A percentile compares a stretch with the other conserved stretches of the same genome.
These are phyloP conservation scores for Morpho helenor DNA, from an alignment of 2,888 invertebrate genomes.

Conservation along the genomic window DNA sequence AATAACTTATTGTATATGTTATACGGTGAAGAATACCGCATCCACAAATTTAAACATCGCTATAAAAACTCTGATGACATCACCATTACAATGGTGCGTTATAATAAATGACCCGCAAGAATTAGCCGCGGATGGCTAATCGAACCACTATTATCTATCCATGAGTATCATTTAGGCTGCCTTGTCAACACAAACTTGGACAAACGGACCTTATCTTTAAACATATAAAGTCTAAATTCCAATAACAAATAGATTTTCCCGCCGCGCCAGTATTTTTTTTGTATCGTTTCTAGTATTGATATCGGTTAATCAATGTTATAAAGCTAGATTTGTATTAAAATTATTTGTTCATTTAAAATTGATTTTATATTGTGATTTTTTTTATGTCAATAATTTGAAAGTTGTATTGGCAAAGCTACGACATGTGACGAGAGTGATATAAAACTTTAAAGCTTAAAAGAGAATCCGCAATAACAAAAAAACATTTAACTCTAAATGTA, in stretches of 20 bases:
- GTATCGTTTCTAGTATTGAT: constrained; percentile 11
- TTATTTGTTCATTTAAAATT: constrained; percentile 10
- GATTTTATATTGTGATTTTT: constrained; percentile 9
- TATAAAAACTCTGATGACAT: constrained; percentile 37
- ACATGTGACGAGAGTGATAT: too few species aligned
- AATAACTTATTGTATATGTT: too few species aligned
- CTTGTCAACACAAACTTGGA: not conserved
- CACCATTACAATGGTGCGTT: constrained; percentile 39
- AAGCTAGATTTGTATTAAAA: constrained; percentile 12
- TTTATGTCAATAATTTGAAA: not conserved
- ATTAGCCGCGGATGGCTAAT: constrained; percentile 33
- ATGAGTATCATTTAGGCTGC: constrained; percentile 12
- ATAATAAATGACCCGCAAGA: constrained; percentile 42
- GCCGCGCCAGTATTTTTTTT: constrained; percentile 1
- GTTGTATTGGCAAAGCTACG: not conserved
- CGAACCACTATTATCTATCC: constrained; percentile 20
- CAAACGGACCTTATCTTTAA: not conserved
- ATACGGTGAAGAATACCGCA: constrained; percentile 13
- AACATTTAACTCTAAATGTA: too few species aligned
- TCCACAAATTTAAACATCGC: constrained; percentile 23
- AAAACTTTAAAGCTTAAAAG: too few species aligned
- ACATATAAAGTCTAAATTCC: not conserved
- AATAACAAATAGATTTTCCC: not conserved
- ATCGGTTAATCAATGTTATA: not conserved
- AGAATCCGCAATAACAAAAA: too few species aligned